Base-by-base conservation (phyloP, 2,113 vertebrate species). In the Tetrax tetrax region DNA sequence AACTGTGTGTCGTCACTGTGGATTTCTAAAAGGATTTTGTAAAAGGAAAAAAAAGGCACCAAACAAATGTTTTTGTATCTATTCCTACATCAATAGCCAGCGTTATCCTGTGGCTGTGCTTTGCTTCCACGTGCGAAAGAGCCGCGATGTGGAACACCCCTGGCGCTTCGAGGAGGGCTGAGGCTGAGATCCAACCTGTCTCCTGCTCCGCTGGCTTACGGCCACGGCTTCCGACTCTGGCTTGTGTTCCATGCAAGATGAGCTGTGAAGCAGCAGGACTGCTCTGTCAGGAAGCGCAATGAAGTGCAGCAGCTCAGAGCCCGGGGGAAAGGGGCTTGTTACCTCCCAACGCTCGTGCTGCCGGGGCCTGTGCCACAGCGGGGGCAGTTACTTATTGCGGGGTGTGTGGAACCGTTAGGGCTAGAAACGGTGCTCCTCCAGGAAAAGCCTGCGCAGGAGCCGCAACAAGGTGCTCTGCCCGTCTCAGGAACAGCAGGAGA, bases 21-120 rank as follows among this genome's bases (percentile, higher is more conserved):
- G 95, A 96, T 94, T 94, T 96, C 76, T 68, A 77, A 65, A 78
- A 76, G 43, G 56, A 60, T 93, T 93, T 94, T 91, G 37, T 43
- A 74, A 75, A 86, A 90, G 76, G 60, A 66, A 38, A 72, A 84
- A 72, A 70, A 89, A 88, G 91, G 61, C 59, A 69, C 80, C 66
- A 74, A 83, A 23, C 3, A 25, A 79, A 72, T 54, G 45, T 17
- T 80, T 85, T 89, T 83, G 2, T 87, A 83, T 22, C 74, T 35
- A 38, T 79, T 68, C 81, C 61, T n/a, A 8, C 4, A 0, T 38
- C 70, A 43, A 2, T 16, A 89, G 79, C 75, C 87, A 83, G 79
- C 1, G 0, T 16, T 71, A 71, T 18, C 53, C 69, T 4, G 33
- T 37, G 86, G 65, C 94, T 69, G 22, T 38, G 95, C 92, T 92